Conservation (phyloP, 2,113 vertebrate species). For the Pseudopodoces humilis region DNA sequence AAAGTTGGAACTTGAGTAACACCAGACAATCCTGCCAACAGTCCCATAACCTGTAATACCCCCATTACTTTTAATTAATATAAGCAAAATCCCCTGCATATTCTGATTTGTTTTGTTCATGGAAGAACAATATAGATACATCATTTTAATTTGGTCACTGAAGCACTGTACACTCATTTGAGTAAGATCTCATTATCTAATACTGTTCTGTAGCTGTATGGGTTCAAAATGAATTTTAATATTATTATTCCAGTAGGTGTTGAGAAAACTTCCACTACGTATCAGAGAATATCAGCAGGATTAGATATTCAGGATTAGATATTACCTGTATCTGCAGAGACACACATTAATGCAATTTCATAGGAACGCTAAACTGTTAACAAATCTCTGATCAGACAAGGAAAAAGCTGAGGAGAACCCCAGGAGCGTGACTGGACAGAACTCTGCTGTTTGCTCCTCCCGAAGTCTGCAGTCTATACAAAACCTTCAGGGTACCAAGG, state of each 20-base stretch:
- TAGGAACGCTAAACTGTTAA: not conserved
- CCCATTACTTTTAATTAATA: not conserved
- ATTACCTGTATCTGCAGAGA: not conserved
- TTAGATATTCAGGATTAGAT: not conserved
- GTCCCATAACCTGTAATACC: not conserved
- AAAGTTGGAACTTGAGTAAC: not conserved
- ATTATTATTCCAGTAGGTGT: not conserved
- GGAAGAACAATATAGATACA: not conserved
- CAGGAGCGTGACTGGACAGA: not conserved
- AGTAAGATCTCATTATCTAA: not conserved
- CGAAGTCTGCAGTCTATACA: too few species aligned
- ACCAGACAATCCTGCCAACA: not conserved
- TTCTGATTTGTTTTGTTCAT: not conserved
- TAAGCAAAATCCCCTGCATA: not conserved
- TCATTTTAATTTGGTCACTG: not conserved
- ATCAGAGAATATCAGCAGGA: not conserved
- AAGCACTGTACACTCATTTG: not conserved
- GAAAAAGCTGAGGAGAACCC: not conserved
- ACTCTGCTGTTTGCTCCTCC: not conserved
- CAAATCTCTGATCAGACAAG: not conserved
- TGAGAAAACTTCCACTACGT: not conserved
- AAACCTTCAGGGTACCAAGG: not conserved
- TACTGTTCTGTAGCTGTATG: rapidly evolving
- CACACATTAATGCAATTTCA: not conserved
- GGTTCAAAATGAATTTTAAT: not conserved